Percentiles rank a stretch among this genome's conserved stretches.
Evolutionary conservation across 2,888 invertebrate genomes (phyloP).

Genomic region (Macrosoma leucophasiata): DNA sequence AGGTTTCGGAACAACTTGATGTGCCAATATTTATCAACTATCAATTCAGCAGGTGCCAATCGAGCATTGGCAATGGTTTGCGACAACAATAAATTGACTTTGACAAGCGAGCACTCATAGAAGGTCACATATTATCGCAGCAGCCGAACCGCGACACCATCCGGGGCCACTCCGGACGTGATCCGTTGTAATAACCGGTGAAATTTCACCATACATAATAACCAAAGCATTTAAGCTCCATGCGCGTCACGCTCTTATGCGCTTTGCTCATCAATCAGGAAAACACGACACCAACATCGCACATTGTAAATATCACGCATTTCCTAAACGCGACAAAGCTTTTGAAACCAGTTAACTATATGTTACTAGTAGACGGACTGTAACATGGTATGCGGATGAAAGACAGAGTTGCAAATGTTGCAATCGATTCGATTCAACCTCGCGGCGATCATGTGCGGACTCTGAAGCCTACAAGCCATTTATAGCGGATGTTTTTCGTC

Average conservation of each 20-base stretch:
- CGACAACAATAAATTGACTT: constrained; percentile 23
- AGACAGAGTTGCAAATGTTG: constrained; percentile 2
- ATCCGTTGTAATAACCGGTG: constrained; percentile 66
- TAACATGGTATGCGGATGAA: constrained; percentile 6
- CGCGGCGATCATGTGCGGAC: no score
- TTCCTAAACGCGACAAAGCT: constrained; percentile 38
- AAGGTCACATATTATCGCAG: constrained; percentile 48
- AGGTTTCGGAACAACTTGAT: no score
- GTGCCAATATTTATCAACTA: no score
- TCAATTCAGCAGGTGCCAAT: constrained; percentile 3
- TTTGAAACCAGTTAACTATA: constrained; percentile 20
- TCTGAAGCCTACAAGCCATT: constrained; percentile 63
- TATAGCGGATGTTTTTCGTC: constrained; percentile 68
- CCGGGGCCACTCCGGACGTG: constrained; percentile 63
- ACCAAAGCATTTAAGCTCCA: constrained; percentile 40
- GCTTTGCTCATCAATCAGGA: constrained; percentile 52
- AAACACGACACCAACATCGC: constrained; percentile 38
- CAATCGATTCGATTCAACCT: no score
- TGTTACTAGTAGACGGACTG: no score
- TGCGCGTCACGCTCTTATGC: constrained; percentile 62
- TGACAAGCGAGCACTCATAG: constrained; percentile 18
- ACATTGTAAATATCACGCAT: constrained; percentile 46
- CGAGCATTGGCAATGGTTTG: constrained; percentile 19
- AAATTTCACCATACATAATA: constrained; percentile 69
- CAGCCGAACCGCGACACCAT: constrained; percentile 64